Evolutionary conservation across 2,797 vertebrate genomes (phyloP), one percentile per base, ranked within the genome.

Genomic region (Phoeniculus purpureus): DNA sequence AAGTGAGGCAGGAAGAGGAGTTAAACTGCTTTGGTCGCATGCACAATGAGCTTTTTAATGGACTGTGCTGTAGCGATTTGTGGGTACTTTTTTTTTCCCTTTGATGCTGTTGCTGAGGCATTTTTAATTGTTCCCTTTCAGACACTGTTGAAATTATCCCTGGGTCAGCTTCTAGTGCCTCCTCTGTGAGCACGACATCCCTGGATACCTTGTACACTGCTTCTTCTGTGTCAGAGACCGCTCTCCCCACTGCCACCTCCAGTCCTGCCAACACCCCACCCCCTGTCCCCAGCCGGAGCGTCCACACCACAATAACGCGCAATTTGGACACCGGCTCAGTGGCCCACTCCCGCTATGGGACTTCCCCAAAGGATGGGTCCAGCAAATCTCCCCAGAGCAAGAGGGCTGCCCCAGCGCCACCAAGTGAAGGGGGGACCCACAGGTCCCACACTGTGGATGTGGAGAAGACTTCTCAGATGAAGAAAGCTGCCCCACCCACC

Each of bases 261-360:
- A 99, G 98, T 85, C 97, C 98, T 26, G 97, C 98, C 90, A 98
- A 98, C 95, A 98, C 98, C 2, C 99, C 99, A 7, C 99, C 99
- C 7, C 99, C 99, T 0, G 98, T 99, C 37, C 99, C 99, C 0
- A 98, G 98, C 87, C 98, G 99, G 17, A 97, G 98, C 3, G 85
- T 94, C 11, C 97, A 97, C 43, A 97, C 97, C 61, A 94, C 97
- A n/a, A 98, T 96, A 95, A 98, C 97, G 2, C 95, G 37, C 59
- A 96, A 90, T 40, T 51, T 96, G 94, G 96, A 97, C 31, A 18
- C 74, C 2, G 89, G 93, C 73, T 82, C 94, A 1, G 75, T 78
- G 1, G 1, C 81, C 27, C 93, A 79, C 12, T 95, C 96, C 79
- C 97, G 96, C 22, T 97, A 96, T 1, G 89, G 97, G 2, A 97